These are phyloP conservation scores for Notamacropus eugenii DNA, from an alignment of 2,797 vertebrate species.

Conservation along the genomic window DNA sequence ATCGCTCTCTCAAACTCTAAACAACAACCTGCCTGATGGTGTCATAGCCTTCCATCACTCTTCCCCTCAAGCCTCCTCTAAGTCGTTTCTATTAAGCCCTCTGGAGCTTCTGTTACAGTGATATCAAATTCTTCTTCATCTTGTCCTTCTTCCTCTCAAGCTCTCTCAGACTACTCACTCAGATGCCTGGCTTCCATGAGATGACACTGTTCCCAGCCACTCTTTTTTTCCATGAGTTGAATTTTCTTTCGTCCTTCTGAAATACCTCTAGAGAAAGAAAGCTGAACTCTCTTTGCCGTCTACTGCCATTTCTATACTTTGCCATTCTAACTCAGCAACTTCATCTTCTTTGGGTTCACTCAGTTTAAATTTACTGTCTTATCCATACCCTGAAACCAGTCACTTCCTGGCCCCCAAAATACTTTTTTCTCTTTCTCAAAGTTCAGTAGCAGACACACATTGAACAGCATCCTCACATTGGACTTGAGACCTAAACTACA, in stretches of 20 bases:
- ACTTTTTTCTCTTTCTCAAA: background rate
- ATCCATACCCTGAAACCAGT: background rate
- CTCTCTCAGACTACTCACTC: background rate
- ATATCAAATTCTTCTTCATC: background rate
- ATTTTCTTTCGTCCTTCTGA: background rate
- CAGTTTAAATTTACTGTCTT: too few relatives aligned
- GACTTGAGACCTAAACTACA: background rate
- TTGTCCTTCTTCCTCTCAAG: background rate
- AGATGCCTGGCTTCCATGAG: background rate
- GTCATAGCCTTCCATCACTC: too few relatives aligned
- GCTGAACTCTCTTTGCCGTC: background rate
- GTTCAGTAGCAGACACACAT: background rate
- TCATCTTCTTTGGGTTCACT: background rate
- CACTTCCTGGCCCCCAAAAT: too few relatives aligned
- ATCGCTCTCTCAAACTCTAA: background rate
- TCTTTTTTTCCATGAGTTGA: background rate
- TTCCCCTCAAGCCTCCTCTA: too few relatives aligned
- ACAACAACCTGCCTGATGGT: background rate
- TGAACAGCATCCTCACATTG: background rate
- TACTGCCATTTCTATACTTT: background rate
- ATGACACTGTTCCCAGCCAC: background rate
- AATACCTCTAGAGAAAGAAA: background rate
- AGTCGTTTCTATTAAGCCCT: background rate
- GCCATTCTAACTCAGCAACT: background rate
- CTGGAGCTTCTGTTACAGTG: background rate